Base-by-base conservation (phyloP, 2,797 vertebrate species). In the Anguilla marmorata region DNA sequence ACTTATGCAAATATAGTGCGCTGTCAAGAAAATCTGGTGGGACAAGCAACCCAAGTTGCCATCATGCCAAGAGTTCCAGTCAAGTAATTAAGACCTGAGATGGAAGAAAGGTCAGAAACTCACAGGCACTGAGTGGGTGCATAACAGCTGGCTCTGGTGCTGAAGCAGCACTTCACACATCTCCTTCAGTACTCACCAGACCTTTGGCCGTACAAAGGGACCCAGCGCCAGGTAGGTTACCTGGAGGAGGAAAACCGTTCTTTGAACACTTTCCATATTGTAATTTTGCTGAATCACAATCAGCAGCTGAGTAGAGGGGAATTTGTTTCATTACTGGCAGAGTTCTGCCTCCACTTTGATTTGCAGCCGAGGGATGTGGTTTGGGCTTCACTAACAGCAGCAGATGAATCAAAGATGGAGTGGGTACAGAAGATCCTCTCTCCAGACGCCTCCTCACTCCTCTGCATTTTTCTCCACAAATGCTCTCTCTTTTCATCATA, bases 281-380 rank as follows among this genome's bases (percentile, higher is more conserved):
- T 85, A 86, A 86, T 88, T 86, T 89, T 86, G n/a, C 87, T 86
- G 89, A 91, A 91, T 91, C 90, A 89, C 89, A 90, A 89, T 87
- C 89, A 90, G 74, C 86, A 80, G 37, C 56, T 86, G 85, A 88
- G 87, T 69, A 76, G 82, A 86, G 84, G 87, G 76, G 86, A 88
- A 88, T 91, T 86, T 89, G 84, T 89, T 89, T 91, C 91, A 91
- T 91, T 92, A 91, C 86, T 88, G 60, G 30, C 82, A 79, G 86
- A 76, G 85, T 60, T 85, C 72, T 63, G 27, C 58, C 45, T 86
- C 84, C 86, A 86, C 82, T 84, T 84, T 48, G 88, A 90, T 50
- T 14, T 82, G 56, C 74, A 85, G 85, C 66, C 45, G 87, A 80
- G 88, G 88, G 66, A 90, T 80, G 58, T 88, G 86, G 86, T 91